A percentile compares a stretch with the other conserved stretches of the same genome.
Evolutionary conservation across 2,888 invertebrate species (phyloP).

Genomic region (Phalera bucephala): DNA sequence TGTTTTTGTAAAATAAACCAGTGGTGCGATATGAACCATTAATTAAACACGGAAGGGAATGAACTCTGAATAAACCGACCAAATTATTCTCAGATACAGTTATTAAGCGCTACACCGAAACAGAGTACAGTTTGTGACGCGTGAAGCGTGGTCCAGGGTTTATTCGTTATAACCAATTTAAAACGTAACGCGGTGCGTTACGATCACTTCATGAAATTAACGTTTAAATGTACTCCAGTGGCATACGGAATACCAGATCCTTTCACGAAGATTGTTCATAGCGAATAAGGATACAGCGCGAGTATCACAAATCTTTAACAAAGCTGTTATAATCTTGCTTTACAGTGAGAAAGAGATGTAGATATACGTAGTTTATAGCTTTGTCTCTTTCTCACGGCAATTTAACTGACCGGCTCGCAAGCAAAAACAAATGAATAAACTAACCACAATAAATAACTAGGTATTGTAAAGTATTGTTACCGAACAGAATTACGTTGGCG

Average conservation of each 20-base stretch:
- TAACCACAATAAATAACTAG: constrained; percentile 4
- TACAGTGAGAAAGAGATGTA: too few relatives aligned
- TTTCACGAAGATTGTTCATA: constrained; percentile 22
- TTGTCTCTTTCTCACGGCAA: too few relatives aligned
- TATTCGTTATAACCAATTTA: too few relatives aligned
- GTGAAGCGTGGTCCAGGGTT: not conserved
- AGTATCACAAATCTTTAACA: too few relatives aligned
- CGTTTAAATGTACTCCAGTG: too few relatives aligned
- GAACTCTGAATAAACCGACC: constrained; percentile 10
- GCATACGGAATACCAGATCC: too few relatives aligned
- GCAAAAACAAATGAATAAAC: constrained; percentile 20
- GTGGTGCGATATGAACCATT: not conserved
- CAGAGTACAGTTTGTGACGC: constrained; percentile 23
- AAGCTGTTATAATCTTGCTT: too few relatives aligned
- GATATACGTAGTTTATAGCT: too few relatives aligned
- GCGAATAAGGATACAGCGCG: too few relatives aligned
- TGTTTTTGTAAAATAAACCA: not conserved
- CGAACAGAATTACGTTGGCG: not conserved
- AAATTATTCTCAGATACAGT: constrained; percentile 24
- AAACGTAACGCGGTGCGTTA: too few relatives aligned
- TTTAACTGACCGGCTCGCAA: too few relatives aligned
- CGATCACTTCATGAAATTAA: too few relatives aligned
- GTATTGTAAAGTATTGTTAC: constrained; percentile 1
- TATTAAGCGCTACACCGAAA: constrained; percentile 19
- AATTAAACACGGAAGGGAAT: constrained; percentile 16